Base-by-base conservation (phyloP, 2,797 vertebrate species). In the Sebastes glaucus region DNA sequence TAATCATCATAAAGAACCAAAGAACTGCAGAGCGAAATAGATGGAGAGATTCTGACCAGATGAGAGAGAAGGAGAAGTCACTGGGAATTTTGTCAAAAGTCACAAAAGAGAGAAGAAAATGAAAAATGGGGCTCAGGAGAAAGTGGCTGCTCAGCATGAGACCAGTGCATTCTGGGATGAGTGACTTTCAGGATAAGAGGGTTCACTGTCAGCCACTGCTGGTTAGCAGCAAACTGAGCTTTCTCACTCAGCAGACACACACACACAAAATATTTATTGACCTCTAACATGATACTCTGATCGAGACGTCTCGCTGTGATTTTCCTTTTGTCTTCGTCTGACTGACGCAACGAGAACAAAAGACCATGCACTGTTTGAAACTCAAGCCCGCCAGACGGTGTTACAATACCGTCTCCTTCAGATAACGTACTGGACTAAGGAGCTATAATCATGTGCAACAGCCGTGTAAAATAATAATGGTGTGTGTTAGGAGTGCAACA, bases 201-300 rank as follows among this genome's bases (percentile, higher is more conserved):
- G 49, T 71, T 83, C 42, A 73, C 7, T 60, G 66, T 65, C 14
- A 56, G 30, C 2, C 32, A 22, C n/a, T 30, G 57, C 52, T 68
- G 53, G 56, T 67, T 77, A 66, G 53, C 25, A 55, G 30, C 55
- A 77, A 27, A 75, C n/a, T 71, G 63, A 75, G 28, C 30, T 59
- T 84, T 61, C 38, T 55, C 23, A 52, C 46, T 76, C 33, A 74
- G 55, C 55, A 77, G 68, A 87, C 72, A 60, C 57, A 70, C n/a
- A 65, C 74, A 32, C 68, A 86, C 77, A 82, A 84, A 85, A 67
- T 86, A 88, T 82, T 76, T 71, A 89, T 87, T 79, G 74, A 76
- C 66, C 55, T 59, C 55, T 55, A 89, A 88, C 75, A 5, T 64
- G 72, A 90, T 78, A 84, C 80, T 70, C 81, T 52, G 65, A 80